Evolutionary conservation across 2,888 invertebrate species (phyloP), one percentile per base, ranked within the genome.

Genomic region (Adineta ricciae): DNA sequence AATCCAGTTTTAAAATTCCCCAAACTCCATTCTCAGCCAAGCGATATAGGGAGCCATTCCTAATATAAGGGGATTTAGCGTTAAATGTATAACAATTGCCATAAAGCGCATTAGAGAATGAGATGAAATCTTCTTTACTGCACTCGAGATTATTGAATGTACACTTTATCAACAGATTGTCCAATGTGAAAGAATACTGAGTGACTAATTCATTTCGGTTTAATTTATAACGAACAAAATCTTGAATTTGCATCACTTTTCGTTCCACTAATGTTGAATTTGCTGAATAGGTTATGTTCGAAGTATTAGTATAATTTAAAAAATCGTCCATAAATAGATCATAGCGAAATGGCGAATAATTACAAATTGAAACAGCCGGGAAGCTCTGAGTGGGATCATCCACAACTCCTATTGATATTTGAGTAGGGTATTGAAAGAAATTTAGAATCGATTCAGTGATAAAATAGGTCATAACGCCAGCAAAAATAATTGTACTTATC

Each of bases 351-450:
- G 78, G 82, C n/a, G 78, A 82, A 27, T 64, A 52, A 41, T 41
- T 84, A 41, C 84, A 84, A 54, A 84, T 84, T 41, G 84, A 82
- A 38, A 84, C 49, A 4, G 78, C 82, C 2, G 84, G 84, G 54
- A 84, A 84, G 41, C 27, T 41, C 41, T 78, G n/a, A 41, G 52
- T 78, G 11, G 82, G 54, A n/a, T 84, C 84, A 41, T 78, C 52
- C 8, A 78, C 54, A 16, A 84, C 52, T 7, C 52, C 24, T n/a
- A 84, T 54, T 41, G 54, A 54, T 21, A 54, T 84, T 24, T 82
- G 82, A n/a, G 52, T 82, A 27, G 78, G 52, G 27, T 72, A 82
- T 52, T 52, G 16, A 0, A 84, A 41, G 54, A 82, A 84, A 54
- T 84, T 38, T 24, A 36, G 38, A 27, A 84, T 54, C 24, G 52